Evolutionary conservation across 2,797 vertebrate genomes (phyloP), one percentile per base, ranked within the genome.

Genomic region (Phalloptychus januarius): DNA sequence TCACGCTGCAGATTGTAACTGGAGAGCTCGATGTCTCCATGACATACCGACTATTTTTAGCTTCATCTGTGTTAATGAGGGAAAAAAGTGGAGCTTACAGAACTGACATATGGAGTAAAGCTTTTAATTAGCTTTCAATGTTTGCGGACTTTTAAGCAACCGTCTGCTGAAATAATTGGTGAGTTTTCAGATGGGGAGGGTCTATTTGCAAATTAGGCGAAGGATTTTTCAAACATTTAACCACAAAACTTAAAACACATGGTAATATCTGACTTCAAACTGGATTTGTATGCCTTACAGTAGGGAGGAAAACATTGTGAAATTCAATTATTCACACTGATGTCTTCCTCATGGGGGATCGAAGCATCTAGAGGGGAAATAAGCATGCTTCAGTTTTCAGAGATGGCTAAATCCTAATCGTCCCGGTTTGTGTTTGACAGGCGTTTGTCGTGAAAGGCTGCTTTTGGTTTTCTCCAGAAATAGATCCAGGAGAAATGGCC

Each of bases 1-100:
- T 92, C 90, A 91, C 87, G 92, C 82, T 85, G 82, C 76, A 87
- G 44, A 77, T 86, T 76, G 78, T 75, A 87, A 90, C 91, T 85
- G 84, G 79, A 78, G 58, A 77, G 48, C 70, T 84, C 63, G 58
- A 79, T 84, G 75, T 79, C 85, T 90, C 83, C 80, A 81, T 78
- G 80, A 86, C 70, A 88, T 83, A 46, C 71, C 25, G 40, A 58
- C 56, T 79, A 80, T 70, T 79, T 81, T 73, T 88, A 84, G 81
- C 79, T 83, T 84, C 79, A 77, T 61, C 75, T n/a, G 69, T 80
- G 72, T 46, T 87, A 78, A 80, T 82, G 74, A 28, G 63, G 71
- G n/a, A 58, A 15, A 78, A 72, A 67, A 70, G 48, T 8, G 10
- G 11, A 31, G 20, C 79, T 85, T 74, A 28, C 38, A 84, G 86